Evolutionary conservation across 2,888 invertebrate genomes (phyloP).

Genomic region (Cyclophora albipunctata): DNA sequence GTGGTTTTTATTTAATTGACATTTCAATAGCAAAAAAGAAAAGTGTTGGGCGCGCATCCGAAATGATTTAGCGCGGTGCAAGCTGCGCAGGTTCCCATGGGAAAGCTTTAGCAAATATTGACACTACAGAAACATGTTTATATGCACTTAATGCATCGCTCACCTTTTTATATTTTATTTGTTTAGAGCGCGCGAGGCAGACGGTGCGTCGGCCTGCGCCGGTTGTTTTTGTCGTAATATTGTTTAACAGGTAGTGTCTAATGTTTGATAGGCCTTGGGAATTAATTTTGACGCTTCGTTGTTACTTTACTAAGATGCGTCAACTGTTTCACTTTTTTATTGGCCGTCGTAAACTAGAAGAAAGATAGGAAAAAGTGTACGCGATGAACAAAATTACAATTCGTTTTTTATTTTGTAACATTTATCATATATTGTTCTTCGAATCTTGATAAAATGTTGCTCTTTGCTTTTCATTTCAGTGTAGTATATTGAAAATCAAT

Average conservation of each 20-base stretch:
- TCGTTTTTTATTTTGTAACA: too few species aligned
- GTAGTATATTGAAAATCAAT: too few species aligned
- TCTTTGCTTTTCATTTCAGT: too few species aligned
- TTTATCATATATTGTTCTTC: too few species aligned
- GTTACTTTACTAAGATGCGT: constrained; percentile 13
- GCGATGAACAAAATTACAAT: too few species aligned
- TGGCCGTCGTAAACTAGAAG: too few species aligned
- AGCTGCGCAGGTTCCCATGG: constrained; percentile 62
- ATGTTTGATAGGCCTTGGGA: constrained; percentile 31
- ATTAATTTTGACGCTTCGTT: constrained; percentile 42
- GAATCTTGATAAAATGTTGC: too few species aligned
- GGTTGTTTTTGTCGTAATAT: constrained; percentile 65
- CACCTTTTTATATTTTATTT: constrained; percentile 71
- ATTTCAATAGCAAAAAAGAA: constrained; percentile 69
- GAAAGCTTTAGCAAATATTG: constrained; percentile 72
- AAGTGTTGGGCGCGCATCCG: constrained; percentile 39
- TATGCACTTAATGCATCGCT: constrained; percentile 74
- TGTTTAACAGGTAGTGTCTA: constrained; percentile 65
- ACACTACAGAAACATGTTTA: constrained; percentile 73
- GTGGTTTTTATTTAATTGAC: constrained; percentile 43
- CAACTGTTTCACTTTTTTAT: constrained; percentile 6
- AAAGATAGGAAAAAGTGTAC: too few species aligned
- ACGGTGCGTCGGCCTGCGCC: constrained; percentile 64
- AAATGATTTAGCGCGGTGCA: constrained; percentile 61
- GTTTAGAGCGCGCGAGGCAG: constrained; percentile 61